Evolutionary conservation across 2,797 vertebrate genomes (phyloP).

Genomic region (Hydrophis major): DNA sequence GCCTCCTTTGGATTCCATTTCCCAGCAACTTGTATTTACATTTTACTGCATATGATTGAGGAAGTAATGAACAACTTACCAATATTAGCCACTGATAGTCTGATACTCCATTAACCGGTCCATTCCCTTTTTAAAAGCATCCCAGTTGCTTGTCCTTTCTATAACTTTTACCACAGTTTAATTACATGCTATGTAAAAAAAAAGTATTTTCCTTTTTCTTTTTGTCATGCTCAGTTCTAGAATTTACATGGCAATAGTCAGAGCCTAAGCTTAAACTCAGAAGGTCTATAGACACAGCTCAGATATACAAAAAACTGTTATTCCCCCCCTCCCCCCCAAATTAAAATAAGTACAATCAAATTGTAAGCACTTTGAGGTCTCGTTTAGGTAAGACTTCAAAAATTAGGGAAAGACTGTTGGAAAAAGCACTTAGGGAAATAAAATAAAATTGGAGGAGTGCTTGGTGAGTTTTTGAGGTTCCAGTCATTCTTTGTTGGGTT

Average conservation of each 20-base stretch:
- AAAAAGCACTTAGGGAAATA: not conserved
- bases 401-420: not conserved
- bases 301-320: not conserved
- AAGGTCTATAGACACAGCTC: not conserved
- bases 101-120: not conserved
- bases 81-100: not conserved
- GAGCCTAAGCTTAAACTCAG: not conserved
- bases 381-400: not conserved
- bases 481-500: not conserved
- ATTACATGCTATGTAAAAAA: not conserved
- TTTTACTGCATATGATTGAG: not conserved
- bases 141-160: not conserved
- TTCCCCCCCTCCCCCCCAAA: not conserved
- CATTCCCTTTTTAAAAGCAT: not conserved
- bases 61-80: not conserved
- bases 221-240: not conserved
- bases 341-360: not conserved
- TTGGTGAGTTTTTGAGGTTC: not conserved
- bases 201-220: not conserved
- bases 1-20: not conserved
- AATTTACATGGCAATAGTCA: not conserved
- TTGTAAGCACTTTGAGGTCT: not conserved
- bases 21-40: not conserved
- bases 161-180: not conserved
- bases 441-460: not conserved